Percentiles rank a stretch among this genome's conserved stretches.
These are phyloP conservation scores for Petrocephalus zakoni DNA, from an alignment of 2,113 vertebrate species.

Conservation along the genomic window DNA sequence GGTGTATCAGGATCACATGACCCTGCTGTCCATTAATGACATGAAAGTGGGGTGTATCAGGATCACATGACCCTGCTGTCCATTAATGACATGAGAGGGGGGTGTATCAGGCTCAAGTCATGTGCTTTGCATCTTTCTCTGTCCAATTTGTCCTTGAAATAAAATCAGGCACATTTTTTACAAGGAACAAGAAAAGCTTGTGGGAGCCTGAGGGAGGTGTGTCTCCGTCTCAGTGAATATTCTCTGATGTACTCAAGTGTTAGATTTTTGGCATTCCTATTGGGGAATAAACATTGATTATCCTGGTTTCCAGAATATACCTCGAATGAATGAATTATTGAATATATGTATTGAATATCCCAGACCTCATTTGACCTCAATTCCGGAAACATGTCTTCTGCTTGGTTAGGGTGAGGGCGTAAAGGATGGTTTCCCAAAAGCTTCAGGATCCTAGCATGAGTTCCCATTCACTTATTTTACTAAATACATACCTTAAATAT, in stretches of 20 bases:
- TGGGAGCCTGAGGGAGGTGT: too few relatives aligned
- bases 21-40: background rate
- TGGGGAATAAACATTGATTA: background rate
- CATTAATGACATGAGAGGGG: background rate
- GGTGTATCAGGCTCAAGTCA: background rate
- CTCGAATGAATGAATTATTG: background rate
- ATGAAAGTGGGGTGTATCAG: background rate
- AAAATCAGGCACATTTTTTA: background rate
- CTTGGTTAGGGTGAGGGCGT: background rate
- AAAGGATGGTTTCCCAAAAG: background rate
- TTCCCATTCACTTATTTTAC: background rate
- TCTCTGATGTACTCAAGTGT: background rate
- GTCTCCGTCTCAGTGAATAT: background rate
- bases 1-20: background rate
- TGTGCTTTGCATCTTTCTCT: background rate
- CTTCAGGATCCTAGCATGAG: background rate
- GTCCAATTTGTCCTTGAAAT: background rate
- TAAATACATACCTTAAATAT: background rate
- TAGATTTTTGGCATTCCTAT: background rate
- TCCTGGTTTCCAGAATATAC: background rate
- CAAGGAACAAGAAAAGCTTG: background rate
- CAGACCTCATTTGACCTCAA: background rate
- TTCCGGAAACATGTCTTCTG: background rate
- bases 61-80: background rate
- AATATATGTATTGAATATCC: slow-evolving; percentile 1